These are phyloP conservation scores for Drosophila lacertosa DNA, from an alignment of 1,140 invertebrate genomes.

Conservation along the genomic window DNA sequence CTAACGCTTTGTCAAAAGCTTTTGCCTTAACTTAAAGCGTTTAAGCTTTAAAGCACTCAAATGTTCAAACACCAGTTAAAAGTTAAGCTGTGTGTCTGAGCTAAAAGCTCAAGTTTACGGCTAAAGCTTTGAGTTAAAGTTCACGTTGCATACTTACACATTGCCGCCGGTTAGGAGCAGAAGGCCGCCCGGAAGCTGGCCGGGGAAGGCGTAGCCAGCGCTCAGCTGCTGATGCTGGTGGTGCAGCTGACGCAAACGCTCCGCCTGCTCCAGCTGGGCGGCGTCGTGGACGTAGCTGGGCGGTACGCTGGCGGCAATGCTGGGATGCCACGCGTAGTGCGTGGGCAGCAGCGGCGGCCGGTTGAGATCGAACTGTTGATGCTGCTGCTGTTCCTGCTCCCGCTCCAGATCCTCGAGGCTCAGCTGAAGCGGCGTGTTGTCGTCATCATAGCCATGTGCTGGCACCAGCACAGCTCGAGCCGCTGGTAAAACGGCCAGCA, in stretches of 20 bases:
- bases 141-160: slow-evolving; percentile 38
- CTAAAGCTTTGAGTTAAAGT: not conserved
- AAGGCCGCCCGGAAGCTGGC: slow-evolving; percentile 34
- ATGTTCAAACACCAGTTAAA: not conserved
- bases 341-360: slow-evolving; percentile 60
- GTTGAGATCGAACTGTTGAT: slow-evolving; percentile 51
- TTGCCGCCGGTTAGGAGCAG: slow-evolving; percentile 29
- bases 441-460: slow-evolving; percentile 54
- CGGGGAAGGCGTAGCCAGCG: slow-evolving; percentile 61
- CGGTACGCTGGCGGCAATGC: slow-evolving; percentile 61
- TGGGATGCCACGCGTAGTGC: slow-evolving; percentile 64
- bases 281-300: slow-evolving; percentile 63
- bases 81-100: not conserved
- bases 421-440: slow-evolving; percentile 46
- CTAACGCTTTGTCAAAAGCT: slow-evolving; percentile 2
- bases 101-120: slow-evolving; percentile 2
- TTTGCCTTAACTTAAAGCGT: not conserved
- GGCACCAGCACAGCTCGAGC: slow-evolving; percentile 29
- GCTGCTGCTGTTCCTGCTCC: slow-evolving; percentile 54
- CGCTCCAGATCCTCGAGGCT: slow-evolving; percentile 66
- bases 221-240: slow-evolving; percentile 65
- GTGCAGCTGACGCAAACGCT: slow-evolving; percentile 43
- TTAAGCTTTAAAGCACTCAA: not conserved
- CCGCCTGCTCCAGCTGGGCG: slow-evolving; percentile 49
- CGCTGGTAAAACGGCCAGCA: slow-evolving; percentile 18